Base-by-base conservation (phyloP, 2,888 invertebrate genomes). In the Branchellion lobata region DNA sequence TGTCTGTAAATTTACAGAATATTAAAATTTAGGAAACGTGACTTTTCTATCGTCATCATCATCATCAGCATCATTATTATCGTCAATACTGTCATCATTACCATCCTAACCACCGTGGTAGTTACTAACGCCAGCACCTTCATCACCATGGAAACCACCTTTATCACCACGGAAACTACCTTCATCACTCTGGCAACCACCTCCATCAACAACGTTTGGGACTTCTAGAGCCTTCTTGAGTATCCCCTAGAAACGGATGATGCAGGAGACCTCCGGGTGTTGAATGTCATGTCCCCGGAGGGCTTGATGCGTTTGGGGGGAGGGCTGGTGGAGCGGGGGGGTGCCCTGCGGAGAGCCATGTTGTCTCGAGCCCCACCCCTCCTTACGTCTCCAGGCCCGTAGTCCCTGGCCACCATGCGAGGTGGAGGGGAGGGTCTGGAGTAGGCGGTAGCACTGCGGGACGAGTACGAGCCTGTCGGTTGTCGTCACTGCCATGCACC, bases 301-400 rank as follows among this genome's bases (percentile, higher is more conserved):
- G 61, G 3, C 61, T 57, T 57, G 61, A n/a, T 24, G n/a, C 61
- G 61, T n/a, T 57, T 57, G 61, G 61, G 61, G 21, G 61, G 61
- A n/a, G 61, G 61, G 21, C 61, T 57, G 40, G 40, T 24, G 3
- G 61, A 57, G 21, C 61, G 61, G 8, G 61, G 61, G 24, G 24
- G 61, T n/a, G 61, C 11, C 61, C 61, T 57, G 5, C 61, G 5
- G 21, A 3, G 3, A n/a, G 61, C n/a, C 21, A 57, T 24, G 3
- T 24, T n/a, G 5, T 57, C 61, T 57, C 61, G 40, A 40, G 8
- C 40, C 40, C 40, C 40, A 8, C 61, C n/a, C 21, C 61, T 57
- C 61, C 8, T n/a, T 24, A 18, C 61, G n/a, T 8, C n/a, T 40
- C 40, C 40, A 40, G 40, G 40, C 3, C 14, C 14, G 24, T 57